Percentiles rank a stretch among this genome's conserved stretches.
Evolutionary conservation across 2,797 vertebrate species (phyloP).

Genomic region (Crax fasciolata): DNA sequence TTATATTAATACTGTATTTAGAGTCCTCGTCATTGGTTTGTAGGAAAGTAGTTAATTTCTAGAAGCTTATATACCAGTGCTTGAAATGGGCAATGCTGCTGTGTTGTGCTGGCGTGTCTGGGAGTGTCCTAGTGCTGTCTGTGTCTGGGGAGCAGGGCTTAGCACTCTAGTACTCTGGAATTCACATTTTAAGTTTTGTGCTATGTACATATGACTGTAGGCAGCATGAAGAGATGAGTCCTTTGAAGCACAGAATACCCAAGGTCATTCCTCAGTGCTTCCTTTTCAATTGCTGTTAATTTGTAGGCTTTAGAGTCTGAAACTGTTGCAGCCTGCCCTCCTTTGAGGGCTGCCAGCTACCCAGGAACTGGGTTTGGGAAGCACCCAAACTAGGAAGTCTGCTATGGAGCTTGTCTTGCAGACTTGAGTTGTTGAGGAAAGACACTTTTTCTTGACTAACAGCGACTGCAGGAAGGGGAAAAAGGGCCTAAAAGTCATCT

Average conservation of each 20-base stretch:
- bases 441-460: background rate
- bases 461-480: background rate
- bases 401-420: background rate
- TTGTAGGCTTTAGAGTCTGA: background rate
- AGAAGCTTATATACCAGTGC: slow-evolving; percentile 30
- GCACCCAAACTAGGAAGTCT: background rate
- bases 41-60: slow-evolving; percentile 42
- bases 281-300: background rate
- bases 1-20: slow-evolving; percentile 51
- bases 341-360: background rate
- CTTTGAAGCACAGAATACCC: background rate
- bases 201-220: background rate
- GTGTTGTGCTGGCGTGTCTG: background rate
- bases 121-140: background rate
- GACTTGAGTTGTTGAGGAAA: background rate
- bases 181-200: background rate
- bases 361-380: background rate
- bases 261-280: background rate
- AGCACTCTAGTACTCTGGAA: background rate
- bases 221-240: fast-evolving
- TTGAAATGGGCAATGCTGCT: background rate
- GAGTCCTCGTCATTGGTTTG: slow-evolving; percentile 16
- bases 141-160: background rate
- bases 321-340: background rate
- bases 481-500: background rate